Evolutionary conservation across 2,113 vertebrate species (phyloP).

Genomic region (Gymnarchus niloticus): DNA sequence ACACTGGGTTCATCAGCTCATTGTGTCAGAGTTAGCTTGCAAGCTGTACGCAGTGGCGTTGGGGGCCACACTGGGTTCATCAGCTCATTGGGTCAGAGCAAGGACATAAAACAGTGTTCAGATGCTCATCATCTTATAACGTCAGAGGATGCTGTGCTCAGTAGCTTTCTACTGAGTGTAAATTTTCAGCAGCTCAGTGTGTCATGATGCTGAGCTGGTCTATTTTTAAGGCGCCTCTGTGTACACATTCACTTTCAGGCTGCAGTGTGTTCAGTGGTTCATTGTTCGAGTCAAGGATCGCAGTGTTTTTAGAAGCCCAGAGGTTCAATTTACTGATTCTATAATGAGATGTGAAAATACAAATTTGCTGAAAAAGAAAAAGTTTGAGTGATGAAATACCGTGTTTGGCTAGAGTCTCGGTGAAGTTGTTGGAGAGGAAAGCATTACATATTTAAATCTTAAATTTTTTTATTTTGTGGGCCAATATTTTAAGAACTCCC

Average conservation of each 20-base stretch:
- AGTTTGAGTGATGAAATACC: constrained; percentile 29
- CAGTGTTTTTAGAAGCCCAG: constrained; percentile 24
- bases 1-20: not conserved
- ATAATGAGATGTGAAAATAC: constrained; percentile 34
- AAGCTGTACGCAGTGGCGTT: too few species aligned
- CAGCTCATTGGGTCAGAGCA: not conserved
- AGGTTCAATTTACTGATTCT: constrained; percentile 25
- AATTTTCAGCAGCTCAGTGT: not conserved
- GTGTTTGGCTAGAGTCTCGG: constrained; percentile 21
- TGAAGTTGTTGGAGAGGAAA: constrained; percentile 27
- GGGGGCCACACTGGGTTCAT: not conserved
- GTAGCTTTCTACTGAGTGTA: not conserved
- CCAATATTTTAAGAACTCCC: constrained; percentile 16
- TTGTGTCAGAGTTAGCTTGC: not conserved
- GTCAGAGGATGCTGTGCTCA: not conserved
- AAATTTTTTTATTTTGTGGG: not conserved
- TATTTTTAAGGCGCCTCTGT: not conserved
- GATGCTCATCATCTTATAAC: not conserved
- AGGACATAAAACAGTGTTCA: not conserved
- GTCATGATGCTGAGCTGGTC: not conserved
- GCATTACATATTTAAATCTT: not conserved
- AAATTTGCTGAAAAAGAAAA: constrained; percentile 35
- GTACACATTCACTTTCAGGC: constrained; percentile 7
- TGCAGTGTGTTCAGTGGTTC: not conserved
- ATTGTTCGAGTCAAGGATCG: constrained; percentile 25